These are phyloP conservation scores for Sebastes variabilis DNA, from an alignment of 2,797 vertebrate genomes.

Conservation along the genomic window DNA sequence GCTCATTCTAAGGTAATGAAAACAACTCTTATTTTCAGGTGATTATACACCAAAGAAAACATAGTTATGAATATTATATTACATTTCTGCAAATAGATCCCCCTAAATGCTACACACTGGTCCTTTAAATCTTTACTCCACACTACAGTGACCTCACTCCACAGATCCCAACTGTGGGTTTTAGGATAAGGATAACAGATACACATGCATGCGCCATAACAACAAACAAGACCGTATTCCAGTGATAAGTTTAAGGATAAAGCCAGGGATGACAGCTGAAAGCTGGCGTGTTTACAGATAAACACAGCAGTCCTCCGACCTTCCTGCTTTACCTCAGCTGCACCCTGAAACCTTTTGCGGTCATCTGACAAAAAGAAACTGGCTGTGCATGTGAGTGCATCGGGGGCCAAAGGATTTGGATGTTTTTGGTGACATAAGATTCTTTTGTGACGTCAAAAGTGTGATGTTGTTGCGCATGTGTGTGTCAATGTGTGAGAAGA, in stretches of 20 bases:
- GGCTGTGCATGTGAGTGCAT: neutral
- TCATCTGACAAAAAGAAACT: slow-evolving; percentile 12
- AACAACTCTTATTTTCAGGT: too few species aligned
- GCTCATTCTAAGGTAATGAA: too few species aligned
- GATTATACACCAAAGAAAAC: too few species aligned
- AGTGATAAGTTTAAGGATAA: slow-evolving; percentile 44
- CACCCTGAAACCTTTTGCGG: neutral
- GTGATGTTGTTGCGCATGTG: neutral
- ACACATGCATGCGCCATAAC: neutral
- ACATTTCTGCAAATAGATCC: too few species aligned
- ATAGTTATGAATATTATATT: too few species aligned
- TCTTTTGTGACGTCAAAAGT: neutral
- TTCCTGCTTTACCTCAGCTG: slow-evolving; percentile 18
- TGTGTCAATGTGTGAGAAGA: slow-evolving; percentile 23
- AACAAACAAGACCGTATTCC: slow-evolving; percentile 27
- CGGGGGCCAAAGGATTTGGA: neutral
- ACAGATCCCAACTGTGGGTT: neutral
- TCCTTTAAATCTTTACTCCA: neutral
- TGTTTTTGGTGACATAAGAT: neutral
- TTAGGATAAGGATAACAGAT: slow-evolving; percentile 7
- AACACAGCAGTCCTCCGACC: slow-evolving; percentile 44
- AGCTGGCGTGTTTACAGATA: slow-evolving; percentile 65
- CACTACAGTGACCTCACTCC: neutral
- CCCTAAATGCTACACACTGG: too few species aligned
- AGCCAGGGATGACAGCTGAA: slow-evolving; percentile 19